Evolutionary conservation across 1,140 invertebrate species (phyloP).

Genomic region (Procambarus clarkii): DNA sequence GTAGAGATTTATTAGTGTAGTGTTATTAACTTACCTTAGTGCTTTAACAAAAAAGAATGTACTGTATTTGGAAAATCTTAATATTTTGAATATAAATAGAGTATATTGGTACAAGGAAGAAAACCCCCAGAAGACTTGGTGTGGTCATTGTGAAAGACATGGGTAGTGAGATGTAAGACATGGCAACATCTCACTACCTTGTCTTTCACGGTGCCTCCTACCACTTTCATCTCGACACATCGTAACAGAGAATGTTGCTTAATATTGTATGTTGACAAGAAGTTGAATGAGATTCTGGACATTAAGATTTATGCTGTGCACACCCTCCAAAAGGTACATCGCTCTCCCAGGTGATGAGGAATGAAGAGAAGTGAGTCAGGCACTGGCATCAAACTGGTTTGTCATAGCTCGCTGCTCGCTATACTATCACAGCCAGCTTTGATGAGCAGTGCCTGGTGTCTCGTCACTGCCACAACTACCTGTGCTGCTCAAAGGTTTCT

Average conservation of each 20-base stretch:
- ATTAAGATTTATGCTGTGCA: neutral
- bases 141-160: conserved; percentile 87
- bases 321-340: neutral
- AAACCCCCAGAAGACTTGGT: conserved; percentile 9
- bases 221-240: neutral
- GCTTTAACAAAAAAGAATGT: neutral
- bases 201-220: conserved; percentile 86
- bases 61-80: too few relatives aligned
- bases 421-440: conserved; percentile 82
- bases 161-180: conserved; percentile 92
- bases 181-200: conserved; percentile 90
- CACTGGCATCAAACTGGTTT: conserved; percentile 85
- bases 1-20: too few relatives aligned
- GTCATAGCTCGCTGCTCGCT: conserved; percentile 81
- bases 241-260: neutral
- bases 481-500: neutral
- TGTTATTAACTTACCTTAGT: too few relatives aligned
- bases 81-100: too few relatives aligned
- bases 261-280: neutral
- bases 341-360: neutral
- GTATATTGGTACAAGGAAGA: neutral
- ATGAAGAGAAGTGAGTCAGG: conserved; percentile 73
- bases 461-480: neutral
- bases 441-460: conserved; percentile 83
- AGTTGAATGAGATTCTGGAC: neutral